Evolutionary conservation across 1,140 invertebrate species (phyloP).

Genomic region (Cecropterus lyciades): DNA sequence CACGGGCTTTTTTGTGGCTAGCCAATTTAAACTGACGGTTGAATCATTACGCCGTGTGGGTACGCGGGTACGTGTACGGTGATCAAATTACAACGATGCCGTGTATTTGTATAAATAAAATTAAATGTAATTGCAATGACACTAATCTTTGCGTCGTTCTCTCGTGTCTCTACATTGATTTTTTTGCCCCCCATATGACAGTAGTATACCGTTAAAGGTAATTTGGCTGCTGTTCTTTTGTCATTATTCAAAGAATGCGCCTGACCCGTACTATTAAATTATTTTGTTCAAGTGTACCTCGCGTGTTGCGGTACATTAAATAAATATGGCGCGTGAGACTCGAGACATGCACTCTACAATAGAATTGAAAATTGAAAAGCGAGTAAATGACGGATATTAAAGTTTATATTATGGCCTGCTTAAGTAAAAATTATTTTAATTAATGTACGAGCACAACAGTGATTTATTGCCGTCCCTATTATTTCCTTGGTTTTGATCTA

Average conservation of each 20-base stretch:
- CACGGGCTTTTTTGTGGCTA: slow-evolving; percentile 55
- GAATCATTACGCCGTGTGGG: slow-evolving; percentile 42
- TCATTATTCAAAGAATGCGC: slow-evolving; percentile 47
- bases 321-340: slow-evolving; percentile 41
- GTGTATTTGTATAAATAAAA: slow-evolving; percentile 53
- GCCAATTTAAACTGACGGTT: slow-evolving; percentile 50
- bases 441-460: no score
- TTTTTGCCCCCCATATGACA: slow-evolving; percentile 44
- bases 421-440: neutral
- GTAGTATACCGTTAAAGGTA: slow-evolving; percentile 45
- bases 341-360: slow-evolving; percentile 35
- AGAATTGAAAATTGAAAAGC: slow-evolving; percentile 42
- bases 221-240: slow-evolving; percentile 49
- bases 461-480: no score
- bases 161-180: slow-evolving; percentile 54
- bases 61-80: slow-evolving; percentile 30
- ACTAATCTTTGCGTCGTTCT: slow-evolving; percentile 53
- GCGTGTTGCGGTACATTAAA: slow-evolving; percentile 48
- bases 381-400: slow-evolving; percentile 26
- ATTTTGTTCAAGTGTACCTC: slow-evolving; percentile 38
- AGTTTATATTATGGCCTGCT: slow-evolving; percentile 7
- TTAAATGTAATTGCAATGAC: slow-evolving; percentile 58
- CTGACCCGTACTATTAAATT: slow-evolving; percentile 32
- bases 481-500: no score
- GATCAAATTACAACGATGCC: slow-evolving; percentile 52